Evolutionary conservation across 2,888 invertebrate genomes (phyloP).

Genomic region (Anagyrus pseudococci): DNA sequence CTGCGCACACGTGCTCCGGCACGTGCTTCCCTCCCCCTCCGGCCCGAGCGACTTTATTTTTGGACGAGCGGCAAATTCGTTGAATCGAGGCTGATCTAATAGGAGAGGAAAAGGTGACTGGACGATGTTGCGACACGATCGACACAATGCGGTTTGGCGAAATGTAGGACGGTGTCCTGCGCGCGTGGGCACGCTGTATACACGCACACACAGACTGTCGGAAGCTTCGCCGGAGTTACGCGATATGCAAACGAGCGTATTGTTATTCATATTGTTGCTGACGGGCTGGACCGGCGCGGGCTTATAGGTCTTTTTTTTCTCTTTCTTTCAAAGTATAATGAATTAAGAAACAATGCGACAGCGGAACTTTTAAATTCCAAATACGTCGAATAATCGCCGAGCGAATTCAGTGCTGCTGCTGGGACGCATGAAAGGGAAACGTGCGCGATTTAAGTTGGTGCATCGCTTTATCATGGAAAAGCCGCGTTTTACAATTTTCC

Average conservation of each 20-base stretch:
- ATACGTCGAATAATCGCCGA: neutral
- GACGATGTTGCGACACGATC: neutral
- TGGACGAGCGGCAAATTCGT: neutral
- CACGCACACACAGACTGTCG: too few species aligned
- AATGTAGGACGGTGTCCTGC: too few species aligned
- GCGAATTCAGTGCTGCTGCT: too few species aligned
- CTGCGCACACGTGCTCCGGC: conserved; percentile 18
- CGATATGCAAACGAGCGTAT: neutral
- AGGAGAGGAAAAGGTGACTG: too few species aligned
- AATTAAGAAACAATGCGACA: neutral
- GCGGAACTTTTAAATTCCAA: neutral
- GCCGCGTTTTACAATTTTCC: too few species aligned
- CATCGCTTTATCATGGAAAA: too few species aligned
- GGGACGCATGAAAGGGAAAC: too few species aligned
- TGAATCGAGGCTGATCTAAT: too few species aligned
- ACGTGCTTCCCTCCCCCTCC: conserved; percentile 7
- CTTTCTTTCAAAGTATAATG: neutral
- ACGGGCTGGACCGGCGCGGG: too few species aligned
- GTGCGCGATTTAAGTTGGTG: too few species aligned
- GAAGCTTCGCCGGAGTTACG: neutral
- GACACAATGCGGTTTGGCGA: too few species aligned
- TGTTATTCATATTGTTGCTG: neutral
- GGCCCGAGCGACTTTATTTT: neutral
- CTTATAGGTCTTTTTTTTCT: neutral
- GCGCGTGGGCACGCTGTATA: too few species aligned